Conservation (phyloP, 2,113 vertebrate species). For the Scortum barcoo region DNA sequence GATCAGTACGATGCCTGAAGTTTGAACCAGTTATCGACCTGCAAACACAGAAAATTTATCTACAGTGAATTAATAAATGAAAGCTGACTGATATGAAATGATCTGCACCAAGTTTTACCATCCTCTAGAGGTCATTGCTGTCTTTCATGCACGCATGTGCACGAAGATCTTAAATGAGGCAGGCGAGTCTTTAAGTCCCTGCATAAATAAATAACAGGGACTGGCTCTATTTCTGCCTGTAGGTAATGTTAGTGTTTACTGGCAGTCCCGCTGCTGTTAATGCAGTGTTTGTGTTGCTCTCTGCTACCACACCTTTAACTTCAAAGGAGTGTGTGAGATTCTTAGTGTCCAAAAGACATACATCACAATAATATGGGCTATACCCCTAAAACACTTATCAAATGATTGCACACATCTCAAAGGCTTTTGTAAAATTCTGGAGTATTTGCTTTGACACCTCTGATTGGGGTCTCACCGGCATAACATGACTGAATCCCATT, state of each 20-base stretch:
- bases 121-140: neutral
- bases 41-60: neutral
- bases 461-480: neutral
- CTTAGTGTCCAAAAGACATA: neutral
- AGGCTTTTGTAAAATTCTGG: neutral
- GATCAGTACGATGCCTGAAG: neutral
- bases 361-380: neutral
- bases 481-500: neutral
- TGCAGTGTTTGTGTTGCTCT: neutral
- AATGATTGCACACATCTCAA: neutral
- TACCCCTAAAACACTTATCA: neutral
- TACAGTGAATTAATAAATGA: slow-evolving; percentile 1
- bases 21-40: neutral
- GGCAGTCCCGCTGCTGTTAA: neutral
- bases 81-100: slow-evolving; percentile 13
- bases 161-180: neutral
- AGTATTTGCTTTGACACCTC: neutral
- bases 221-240: neutral
- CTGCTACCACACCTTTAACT: neutral
- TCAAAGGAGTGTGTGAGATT: neutral
- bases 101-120: neutral
- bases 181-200: neutral
- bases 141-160: neutral
- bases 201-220: neutral
- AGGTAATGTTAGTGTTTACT: slow-evolving; percentile 1